These are phyloP conservation scores for Meiosimyza decipiens DNA, from an alignment of 2,888 invertebrate species.

Conservation along the genomic window DNA sequence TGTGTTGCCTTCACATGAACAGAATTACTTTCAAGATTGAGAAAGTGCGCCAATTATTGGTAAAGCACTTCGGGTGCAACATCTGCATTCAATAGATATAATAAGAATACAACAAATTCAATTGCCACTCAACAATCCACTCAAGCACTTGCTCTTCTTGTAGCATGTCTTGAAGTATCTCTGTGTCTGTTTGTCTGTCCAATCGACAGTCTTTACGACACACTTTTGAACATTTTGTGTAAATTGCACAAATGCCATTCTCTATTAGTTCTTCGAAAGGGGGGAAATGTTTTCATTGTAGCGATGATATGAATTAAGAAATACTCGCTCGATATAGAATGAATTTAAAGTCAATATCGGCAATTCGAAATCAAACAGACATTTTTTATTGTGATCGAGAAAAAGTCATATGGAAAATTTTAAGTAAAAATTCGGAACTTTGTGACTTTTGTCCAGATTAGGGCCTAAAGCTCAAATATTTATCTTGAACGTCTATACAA, in stretches of 20 bases:
- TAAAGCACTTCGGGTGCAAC: slow-evolving; percentile 22
- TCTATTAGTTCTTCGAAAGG: not conserved
- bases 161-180: too few relatives aligned
- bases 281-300: not conserved
- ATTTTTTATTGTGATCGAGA: too few relatives aligned
- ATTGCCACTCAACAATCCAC: slow-evolving; percentile 30
- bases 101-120: slow-evolving; percentile 14
- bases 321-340: not conserved
- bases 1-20: too few relatives aligned
- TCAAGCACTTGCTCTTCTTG: not conserved
- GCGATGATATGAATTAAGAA: not conserved
- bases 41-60: slow-evolving; percentile 14
- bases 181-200: too few relatives aligned
- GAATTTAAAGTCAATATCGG: not conserved
- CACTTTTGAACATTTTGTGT: slow-evolving; percentile 26
- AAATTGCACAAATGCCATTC: slow-evolving; percentile 18
- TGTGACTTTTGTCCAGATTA: too few relatives aligned
- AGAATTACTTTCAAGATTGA: too few relatives aligned
- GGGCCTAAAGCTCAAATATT: too few relatives aligned
- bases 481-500: too few relatives aligned
- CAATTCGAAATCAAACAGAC: not conserved
- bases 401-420: too few relatives aligned
- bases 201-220: not conserved
- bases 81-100: slow-evolving; percentile 20
- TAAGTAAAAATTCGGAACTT: too few relatives aligned